Conservation (phyloP, 2,797 vertebrate genomes). For the Pagetopsis macropterus region DNA sequence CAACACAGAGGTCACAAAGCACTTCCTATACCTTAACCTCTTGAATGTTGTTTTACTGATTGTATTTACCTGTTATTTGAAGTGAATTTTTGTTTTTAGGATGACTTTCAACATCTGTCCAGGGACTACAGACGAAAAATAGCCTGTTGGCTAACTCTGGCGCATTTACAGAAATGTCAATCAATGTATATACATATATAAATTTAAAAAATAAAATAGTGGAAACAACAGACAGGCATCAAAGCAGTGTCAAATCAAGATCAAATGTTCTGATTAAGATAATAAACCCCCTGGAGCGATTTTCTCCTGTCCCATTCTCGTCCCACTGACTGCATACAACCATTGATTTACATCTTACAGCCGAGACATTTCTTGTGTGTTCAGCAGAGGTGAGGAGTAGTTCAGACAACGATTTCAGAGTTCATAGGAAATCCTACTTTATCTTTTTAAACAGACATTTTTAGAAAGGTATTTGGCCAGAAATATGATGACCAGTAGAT, state of each 20-base stretch:
- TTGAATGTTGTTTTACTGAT: background rate
- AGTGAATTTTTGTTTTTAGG: too few relatives aligned
- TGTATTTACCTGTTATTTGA: too few relatives aligned
- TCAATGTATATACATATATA: too few relatives aligned
- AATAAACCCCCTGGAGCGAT: slow-evolving; percentile 38
- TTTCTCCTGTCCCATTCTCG: slow-evolving; percentile 24
- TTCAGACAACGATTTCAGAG: slow-evolving; percentile 34
- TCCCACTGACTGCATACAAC: slow-evolving; percentile 41
- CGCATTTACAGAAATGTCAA: too few relatives aligned
- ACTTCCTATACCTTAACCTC: slow-evolving; percentile 68
- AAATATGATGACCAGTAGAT: slow-evolving; percentile 39
- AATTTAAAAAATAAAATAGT: background rate
- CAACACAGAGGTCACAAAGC: slow-evolving; percentile 60
- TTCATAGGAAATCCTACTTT: slow-evolving; percentile 39
- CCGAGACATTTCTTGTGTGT: slow-evolving; percentile 18
- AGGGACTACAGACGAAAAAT: too few relatives aligned
- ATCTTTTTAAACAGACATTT: slow-evolving; percentile 42
- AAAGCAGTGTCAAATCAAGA: slow-evolving; percentile 59
- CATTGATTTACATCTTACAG: slow-evolving; percentile 39
- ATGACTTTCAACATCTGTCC: too few relatives aligned
- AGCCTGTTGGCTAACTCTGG: too few relatives aligned
- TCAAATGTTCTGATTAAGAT: slow-evolving; percentile 53
- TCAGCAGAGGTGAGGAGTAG: slow-evolving; percentile 46
- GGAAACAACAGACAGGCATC: slow-evolving; percentile 60
- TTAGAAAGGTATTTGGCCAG: slow-evolving; percentile 34